Evolutionary conservation across 2,113 vertebrate species (phyloP).

Genomic region (Pedionomus torquatus): DNA sequence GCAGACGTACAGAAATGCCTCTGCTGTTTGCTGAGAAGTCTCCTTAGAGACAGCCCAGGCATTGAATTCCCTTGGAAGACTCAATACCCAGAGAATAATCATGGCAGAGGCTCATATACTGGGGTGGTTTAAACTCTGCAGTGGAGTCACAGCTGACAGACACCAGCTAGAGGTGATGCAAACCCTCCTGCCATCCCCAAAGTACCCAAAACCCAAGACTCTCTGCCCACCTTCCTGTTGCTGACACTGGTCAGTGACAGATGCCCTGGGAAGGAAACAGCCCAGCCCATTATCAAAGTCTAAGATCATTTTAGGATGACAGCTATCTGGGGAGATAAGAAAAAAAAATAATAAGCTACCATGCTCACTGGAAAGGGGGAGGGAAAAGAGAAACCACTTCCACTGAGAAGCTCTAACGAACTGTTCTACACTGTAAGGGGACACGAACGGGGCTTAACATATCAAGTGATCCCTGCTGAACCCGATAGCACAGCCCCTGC

Average conservation of each 20-base stretch:
- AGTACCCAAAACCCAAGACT: neutral
- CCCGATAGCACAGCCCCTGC: accelerated
- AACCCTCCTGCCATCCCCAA: neutral
- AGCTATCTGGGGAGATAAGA: neutral
- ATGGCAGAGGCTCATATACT: accelerated
- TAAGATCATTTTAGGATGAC: neutral
- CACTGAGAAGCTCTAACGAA: neutral
- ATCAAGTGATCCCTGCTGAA: neutral
- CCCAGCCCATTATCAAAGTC: accelerated
- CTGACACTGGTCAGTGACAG: accelerated
- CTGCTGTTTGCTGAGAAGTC: neutral
- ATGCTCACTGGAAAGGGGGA: neutral
- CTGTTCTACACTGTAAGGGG: neutral
- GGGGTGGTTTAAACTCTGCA: neutral
- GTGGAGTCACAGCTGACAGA: neutral
- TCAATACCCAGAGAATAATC: neutral
- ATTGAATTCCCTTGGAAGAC: neutral
- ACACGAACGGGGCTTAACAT: accelerated
- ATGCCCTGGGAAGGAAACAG: neutral
- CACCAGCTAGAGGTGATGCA: accelerated
- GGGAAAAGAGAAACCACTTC: slow-evolving; percentile 42
- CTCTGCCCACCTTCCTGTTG: neutral
- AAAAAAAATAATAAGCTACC: neutral
- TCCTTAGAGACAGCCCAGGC: slow-evolving; percentile 27
- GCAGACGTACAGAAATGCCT: neutral